Evolutionary conservation across 1,140 invertebrate genomes (phyloP).

Genomic region (Camponotus vicinus): DNA sequence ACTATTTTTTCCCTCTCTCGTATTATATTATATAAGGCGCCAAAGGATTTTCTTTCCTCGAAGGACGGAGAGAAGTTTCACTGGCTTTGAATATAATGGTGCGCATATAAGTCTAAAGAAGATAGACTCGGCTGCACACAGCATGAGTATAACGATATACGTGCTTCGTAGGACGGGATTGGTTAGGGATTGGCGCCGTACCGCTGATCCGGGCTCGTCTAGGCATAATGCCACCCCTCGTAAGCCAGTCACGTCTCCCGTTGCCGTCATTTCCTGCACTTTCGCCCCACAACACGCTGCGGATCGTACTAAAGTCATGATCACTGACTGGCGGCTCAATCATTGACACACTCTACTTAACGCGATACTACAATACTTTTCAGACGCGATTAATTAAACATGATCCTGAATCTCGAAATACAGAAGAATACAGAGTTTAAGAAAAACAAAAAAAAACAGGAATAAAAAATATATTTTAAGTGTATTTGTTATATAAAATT

Average conservation of each 20-base stretch:
- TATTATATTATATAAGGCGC: too few species aligned
- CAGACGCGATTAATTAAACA: constrained; percentile 75
- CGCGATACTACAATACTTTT: constrained; percentile 62
- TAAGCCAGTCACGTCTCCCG: constrained; percentile 82
- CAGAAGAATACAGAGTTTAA: neutral
- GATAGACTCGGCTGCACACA: constrained; percentile 75
- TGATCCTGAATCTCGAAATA: neutral
- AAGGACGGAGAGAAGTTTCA: constrained; percentile 43
- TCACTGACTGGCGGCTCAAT: constrained; percentile 60
- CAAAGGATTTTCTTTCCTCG: constrained; percentile 31
- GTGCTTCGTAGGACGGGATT: constrained; percentile 77
- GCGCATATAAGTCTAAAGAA: constrained; percentile 61
- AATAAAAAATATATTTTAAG: neutral
- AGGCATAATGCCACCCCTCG: constrained; percentile 80
- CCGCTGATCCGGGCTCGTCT: constrained; percentile 82
- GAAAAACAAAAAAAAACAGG: neutral
- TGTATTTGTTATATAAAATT: neutral
- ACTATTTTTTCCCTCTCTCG: neutral
- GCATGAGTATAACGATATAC: constrained; percentile 82
- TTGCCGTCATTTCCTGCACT: constrained; percentile 78
- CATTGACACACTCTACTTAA: constrained; percentile 65
- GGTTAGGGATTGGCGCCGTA: constrained; percentile 83
- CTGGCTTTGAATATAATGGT: constrained; percentile 19
- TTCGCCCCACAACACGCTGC: constrained; percentile 71
- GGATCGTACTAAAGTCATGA: constrained; percentile 73